Percentiles rank a stretch among this genome's conserved stretches.
Conservation (phyloP, 2,888 invertebrate species). For the Eumacrocentrus americanus region DNA sequence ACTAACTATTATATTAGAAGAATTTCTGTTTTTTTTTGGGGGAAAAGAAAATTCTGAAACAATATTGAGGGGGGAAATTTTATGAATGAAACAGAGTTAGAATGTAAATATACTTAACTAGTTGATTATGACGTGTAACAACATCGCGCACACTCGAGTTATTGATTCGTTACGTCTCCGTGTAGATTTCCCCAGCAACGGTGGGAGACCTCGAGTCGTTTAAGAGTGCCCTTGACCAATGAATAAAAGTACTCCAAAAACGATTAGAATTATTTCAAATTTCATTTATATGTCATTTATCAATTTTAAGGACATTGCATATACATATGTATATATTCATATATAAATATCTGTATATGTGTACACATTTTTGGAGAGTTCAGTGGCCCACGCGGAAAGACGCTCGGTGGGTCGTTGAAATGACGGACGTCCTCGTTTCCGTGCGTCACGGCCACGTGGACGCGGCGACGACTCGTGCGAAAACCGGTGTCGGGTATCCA, state of each 20-base stretch:
- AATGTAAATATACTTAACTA: background rate
- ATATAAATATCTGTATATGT: background rate
- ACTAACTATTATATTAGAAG: background rate
- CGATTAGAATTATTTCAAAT: background rate
- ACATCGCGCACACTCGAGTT: constrained; percentile 14
- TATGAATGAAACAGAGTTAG: no score
- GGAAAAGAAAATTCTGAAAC: no score
- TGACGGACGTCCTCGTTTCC: constrained; percentile 12
- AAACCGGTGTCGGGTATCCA: constrained; percentile 13
- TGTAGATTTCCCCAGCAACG: constrained; percentile 4
- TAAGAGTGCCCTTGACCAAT: constrained; percentile 1
- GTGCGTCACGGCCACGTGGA: constrained; percentile 24
- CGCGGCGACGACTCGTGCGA: background rate
- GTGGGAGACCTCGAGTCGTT: background rate
- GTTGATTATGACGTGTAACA: background rate
- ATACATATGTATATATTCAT: no score
- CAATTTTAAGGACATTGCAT: no score
- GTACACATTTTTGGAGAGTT: constrained; percentile 5
- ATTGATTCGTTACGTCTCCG: constrained; percentile 8
- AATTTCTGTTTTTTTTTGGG: background rate
- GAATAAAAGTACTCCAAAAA: background rate
- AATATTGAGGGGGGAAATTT: no score
- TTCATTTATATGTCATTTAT: background rate
- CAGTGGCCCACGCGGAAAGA: constrained; percentile 13
- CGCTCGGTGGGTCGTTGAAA: constrained; percentile 1